Conservation (phyloP, 2,888 invertebrate genomes). For the Ceriagrion tenellum region DNA sequence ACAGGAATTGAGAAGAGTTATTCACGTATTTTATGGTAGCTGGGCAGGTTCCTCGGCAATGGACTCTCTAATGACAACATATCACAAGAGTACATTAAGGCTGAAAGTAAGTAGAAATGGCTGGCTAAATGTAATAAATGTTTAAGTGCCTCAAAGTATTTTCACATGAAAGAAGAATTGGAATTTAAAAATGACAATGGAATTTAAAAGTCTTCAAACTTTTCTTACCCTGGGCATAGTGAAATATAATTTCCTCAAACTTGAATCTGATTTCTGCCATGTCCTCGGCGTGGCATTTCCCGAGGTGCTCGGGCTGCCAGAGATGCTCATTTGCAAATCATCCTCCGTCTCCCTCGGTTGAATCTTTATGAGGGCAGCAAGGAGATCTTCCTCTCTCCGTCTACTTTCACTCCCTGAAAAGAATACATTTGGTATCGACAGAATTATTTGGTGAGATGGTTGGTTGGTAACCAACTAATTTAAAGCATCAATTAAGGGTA, state of each 20-base stretch:
- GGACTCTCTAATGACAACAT: background rate
- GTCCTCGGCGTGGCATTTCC: background rate
- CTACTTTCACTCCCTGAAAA: background rate
- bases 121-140: too few relatives aligned
- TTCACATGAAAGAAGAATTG: too few relatives aligned
- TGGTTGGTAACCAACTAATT: too few relatives aligned
- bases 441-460: too few relatives aligned
- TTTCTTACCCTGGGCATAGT: background rate
- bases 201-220: background rate
- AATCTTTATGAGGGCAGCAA: background rate
- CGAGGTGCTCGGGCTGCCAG: background rate
- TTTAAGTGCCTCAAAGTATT: too few relatives aligned
- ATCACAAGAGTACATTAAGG: too few relatives aligned
- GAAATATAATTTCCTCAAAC: background rate
- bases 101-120: too few relatives aligned
- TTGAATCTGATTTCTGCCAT: background rate
- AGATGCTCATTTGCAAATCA: background rate
- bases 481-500: too few relatives aligned
- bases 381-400: background rate
- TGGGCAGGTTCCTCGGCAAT: conserved; percentile 17
- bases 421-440: background rate
- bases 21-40: background rate
- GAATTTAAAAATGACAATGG: background rate
- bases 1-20: background rate
- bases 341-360: background rate